Evolutionary conservation across 1,140 invertebrate genomes (phyloP).

Genomic region (Drosophila sechellia): DNA sequence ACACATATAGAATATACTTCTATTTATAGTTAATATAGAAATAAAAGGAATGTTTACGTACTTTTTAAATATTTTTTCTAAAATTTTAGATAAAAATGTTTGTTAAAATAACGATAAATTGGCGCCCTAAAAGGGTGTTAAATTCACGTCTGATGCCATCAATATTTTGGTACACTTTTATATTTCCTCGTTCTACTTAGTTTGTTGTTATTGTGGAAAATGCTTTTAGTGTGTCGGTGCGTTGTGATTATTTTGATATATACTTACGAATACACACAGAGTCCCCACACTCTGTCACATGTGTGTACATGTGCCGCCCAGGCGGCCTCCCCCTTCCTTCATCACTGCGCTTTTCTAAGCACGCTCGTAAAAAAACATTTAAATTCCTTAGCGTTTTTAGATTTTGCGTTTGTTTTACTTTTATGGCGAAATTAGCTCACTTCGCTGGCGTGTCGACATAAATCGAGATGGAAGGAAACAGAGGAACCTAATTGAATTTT

Average conservation of each 20-base stretch:
- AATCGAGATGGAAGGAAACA: constrained; percentile 15
- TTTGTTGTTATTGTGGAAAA: constrained; percentile 65
- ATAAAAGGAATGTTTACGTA: no score
- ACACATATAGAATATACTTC: no score
- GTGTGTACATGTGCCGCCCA: constrained; percentile 41
- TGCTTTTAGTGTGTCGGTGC: constrained; percentile 66
- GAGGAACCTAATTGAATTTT: constrained; percentile 74
- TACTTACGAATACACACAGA: constrained; percentile 18
- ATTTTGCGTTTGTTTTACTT: constrained; percentile 49
- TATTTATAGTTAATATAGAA: no score
- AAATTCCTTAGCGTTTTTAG: constrained; percentile 57
- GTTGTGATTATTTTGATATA: constrained; percentile 75
- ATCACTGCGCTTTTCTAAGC: constrained; percentile 24
- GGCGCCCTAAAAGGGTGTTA: constrained; percentile 10
- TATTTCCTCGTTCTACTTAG: constrained; percentile 55
- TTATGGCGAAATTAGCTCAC: constrained; percentile 60
- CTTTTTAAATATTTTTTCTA: no score
- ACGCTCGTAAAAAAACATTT: constrained; percentile 65
- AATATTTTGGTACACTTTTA: constrained; percentile 27
- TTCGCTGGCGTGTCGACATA: constrained; percentile 54
- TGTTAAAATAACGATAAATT: no score
- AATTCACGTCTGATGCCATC: background rate
- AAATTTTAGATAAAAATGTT: background rate
- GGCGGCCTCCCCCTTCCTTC: constrained; percentile 29
- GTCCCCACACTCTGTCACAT: constrained; percentile 14